Base-by-base conservation (phyloP, 2,113 vertebrate genomes). In the Etheostoma spectabile region DNA sequence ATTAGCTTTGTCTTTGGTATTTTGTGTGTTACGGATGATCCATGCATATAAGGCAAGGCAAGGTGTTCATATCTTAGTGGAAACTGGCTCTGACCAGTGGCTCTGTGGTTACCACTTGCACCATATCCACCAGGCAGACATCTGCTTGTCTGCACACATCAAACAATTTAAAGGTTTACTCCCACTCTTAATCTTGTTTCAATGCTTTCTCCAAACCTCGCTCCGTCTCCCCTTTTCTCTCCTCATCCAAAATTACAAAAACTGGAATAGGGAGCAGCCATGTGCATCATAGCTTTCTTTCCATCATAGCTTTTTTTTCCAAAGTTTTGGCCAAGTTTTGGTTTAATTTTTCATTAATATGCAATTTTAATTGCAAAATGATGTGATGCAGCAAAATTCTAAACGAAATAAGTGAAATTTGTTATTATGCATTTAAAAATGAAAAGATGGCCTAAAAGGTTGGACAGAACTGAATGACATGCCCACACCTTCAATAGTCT, bases 331-430 rank as follows among this genome's bases (percentile, higher is more conserved):
- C 49, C 67, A 71, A 67, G 35, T 19, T 59, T 22, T 21, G 33
- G 51, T 49, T 77, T 53, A 13, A 67, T 73, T 45, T 52, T 6
- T 52, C 33, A 13, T 30, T n/a, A 45, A 70, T 18, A 62, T 62
- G 65, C 57, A 30, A 21, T 33, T 63, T 55, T 33, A 70, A 62
- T 79, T 33, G 48, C 55, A 51, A 15, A 27, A 52, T 52, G 33
- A 61, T 6, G 27, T 64, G 21, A 69, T 19, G 52, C 60, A 24
- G 45, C 30, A 30, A 19, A 19, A n/a, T 64, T 70, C 49, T 53
- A 18, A 65, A 22, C 57, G 7, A 15, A n/a, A 7, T 16, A 11
- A 24, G 18, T 45, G 4, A 24, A 24, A 71, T 8, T 12, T 52
- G 16, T 27, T 12, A 12, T 52, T 45, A 3, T 61, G 15, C 2